phyloP scores from a whole-genome alignment of 2,888 invertebrate species.

The Melanostoma mellinum region DNA sequence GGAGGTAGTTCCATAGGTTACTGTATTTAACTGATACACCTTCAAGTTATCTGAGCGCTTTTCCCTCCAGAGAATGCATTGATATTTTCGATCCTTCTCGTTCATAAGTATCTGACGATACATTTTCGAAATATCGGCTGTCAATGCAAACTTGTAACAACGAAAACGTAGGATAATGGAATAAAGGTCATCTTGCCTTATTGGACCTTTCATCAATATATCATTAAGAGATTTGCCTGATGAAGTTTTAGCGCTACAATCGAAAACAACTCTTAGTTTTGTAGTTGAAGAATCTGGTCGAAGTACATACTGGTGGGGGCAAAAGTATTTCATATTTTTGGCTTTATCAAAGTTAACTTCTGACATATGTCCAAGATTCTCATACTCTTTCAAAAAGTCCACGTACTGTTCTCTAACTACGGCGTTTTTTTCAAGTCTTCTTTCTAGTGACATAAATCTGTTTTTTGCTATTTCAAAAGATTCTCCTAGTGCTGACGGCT shows the following conservation, averaged over 20 bases:
- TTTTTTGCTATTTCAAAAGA: background rate
- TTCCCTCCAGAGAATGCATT: constrained; percentile 64
- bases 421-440: background rate
- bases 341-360: constrained; percentile 30
- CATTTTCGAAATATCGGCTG: constrained; percentile 75
- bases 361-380: constrained; percentile 30
- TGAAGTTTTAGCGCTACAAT: constrained; percentile 45
- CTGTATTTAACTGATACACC: constrained; percentile 48
- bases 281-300: no score
- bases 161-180: constrained; percentile 28
- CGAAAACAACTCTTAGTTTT: constrained; percentile 18
- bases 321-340: constrained; percentile 9
- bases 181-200: constrained; percentile 69
- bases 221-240: constrained; percentile 73
- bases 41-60: constrained; percentile 22
- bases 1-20: constrained; percentile 55
- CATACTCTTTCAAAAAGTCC: background rate
- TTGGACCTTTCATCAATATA: constrained; percentile 71
- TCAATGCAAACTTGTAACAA: background rate
- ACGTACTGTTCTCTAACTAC: background rate
- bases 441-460: background rate
- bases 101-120: constrained; percentile 73
- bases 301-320: no score
- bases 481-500: background rate
- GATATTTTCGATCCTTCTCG: constrained; percentile 74